Evolutionary conservation across 2,113 vertebrate genomes (phyloP).

Genomic region (Apodemus speciosus): DNA sequence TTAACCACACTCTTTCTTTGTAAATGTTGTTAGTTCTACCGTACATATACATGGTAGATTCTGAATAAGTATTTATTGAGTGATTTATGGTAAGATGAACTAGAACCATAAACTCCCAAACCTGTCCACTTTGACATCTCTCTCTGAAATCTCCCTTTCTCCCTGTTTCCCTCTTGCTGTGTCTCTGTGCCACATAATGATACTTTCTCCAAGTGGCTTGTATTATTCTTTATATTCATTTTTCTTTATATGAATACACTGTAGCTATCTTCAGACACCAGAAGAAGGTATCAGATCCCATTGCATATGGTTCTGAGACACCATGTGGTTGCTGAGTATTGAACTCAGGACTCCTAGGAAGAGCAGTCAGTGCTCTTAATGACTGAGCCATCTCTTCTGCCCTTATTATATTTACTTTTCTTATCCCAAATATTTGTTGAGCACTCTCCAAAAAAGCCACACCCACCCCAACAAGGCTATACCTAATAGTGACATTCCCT

Average conservation of each 20-base stretch:
- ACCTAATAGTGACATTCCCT: too few relatives aligned
- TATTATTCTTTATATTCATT: not conserved
- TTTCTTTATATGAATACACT: not conserved
- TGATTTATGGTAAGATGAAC: not conserved
- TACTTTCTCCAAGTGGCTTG: constrained; percentile 16
- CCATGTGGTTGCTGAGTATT: too few relatives aligned
- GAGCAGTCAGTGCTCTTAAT: too few relatives aligned
- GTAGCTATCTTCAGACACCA: too few relatives aligned
- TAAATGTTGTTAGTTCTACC: not conserved
- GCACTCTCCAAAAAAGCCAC: not conserved
- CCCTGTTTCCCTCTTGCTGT: not conserved
- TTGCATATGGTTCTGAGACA: too few relatives aligned
- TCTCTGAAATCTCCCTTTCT: constrained; percentile 41
- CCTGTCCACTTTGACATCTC: not conserved
- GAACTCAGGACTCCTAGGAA: too few relatives aligned
- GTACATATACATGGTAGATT: not conserved
- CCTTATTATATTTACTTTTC: not conserved
- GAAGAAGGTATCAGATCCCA: too few relatives aligned
- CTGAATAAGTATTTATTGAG: constrained; percentile 10
- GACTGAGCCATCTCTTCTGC: too few relatives aligned
- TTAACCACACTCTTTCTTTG: not conserved
- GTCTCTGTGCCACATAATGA: not conserved
- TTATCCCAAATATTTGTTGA: constrained; percentile 10
- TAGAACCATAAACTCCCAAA: not conserved
- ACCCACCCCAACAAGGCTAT: too few relatives aligned